Percentiles rank a stretch among this genome's conserved stretches.
These are phyloP conservation scores for Chamaetylas fuelleborni DNA, from an alignment of 2,113 vertebrate species.

Conservation along the genomic window DNA sequence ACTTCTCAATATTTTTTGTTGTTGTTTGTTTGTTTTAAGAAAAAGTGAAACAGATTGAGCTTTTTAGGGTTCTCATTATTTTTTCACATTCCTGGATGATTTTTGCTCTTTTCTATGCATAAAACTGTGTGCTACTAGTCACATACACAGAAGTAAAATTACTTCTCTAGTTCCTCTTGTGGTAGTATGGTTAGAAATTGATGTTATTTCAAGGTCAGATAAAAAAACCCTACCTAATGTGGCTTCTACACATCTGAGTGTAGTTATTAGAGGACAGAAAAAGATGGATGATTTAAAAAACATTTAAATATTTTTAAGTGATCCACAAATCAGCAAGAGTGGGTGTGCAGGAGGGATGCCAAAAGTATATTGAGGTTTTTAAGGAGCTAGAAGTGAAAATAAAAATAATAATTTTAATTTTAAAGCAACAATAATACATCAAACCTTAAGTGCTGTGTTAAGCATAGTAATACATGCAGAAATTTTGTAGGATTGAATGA, in stretches of 20 bases:
- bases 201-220: background rate
- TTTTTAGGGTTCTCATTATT: background rate
- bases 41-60: background rate
- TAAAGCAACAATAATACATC: background rate
- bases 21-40: background rate
- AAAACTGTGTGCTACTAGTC: background rate
- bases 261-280: background rate
- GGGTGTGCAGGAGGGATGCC: background rate
- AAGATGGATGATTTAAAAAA: background rate
- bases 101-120: background rate
- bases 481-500: background rate
- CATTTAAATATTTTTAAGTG: background rate
- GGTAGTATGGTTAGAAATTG: background rate
- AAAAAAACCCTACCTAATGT: background rate
- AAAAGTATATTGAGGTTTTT: background rate
- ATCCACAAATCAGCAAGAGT: background rate
- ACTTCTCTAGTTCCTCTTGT: background rate
- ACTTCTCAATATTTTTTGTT: background rate
- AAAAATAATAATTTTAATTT: background rate
- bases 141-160: background rate
- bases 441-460: background rate
- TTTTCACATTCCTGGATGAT: background rate
- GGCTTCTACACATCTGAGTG: background rate
- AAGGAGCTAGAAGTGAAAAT: background rate
- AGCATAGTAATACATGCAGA: background rate